Conservation (phyloP, 2,888 invertebrate genomes). For the Liposcelis brunnea region DNA sequence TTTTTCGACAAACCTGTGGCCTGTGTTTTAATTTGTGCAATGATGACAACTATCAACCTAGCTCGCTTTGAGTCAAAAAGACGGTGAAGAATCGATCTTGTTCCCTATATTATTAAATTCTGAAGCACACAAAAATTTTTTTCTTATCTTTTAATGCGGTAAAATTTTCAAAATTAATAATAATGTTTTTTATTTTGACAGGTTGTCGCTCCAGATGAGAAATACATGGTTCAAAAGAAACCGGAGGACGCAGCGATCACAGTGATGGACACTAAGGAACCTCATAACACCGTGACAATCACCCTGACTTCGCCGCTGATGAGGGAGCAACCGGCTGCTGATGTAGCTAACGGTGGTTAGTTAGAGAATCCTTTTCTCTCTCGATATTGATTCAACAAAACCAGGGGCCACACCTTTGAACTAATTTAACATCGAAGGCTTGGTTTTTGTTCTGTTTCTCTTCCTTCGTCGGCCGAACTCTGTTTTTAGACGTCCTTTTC, state of each 20-base stretch:
- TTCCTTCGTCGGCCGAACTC: constrained; percentile 8
- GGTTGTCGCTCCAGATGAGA: constrained; percentile 49
- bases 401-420: constrained; percentile 18
- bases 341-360: constrained; percentile 8
- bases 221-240: constrained; percentile 68
- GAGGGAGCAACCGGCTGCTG: constrained; percentile 39
- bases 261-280: constrained; percentile 55
- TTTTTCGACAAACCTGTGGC: not conserved
- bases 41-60: too few species aligned
- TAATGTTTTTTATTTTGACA: constrained; percentile 18
- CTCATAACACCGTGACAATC: constrained; percentile 55
- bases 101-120: too few species aligned
- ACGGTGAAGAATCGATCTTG: too few species aligned
- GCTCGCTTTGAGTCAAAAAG: too few species aligned
- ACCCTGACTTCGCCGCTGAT: constrained; percentile 85
- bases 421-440: constrained; percentile 19
- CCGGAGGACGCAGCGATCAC: constrained; percentile 71
- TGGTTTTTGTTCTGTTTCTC: constrained; percentile 19
- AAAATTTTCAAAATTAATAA: not conserved
- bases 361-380: not conserved
- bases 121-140: not conserved
- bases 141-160: constrained; percentile 3
- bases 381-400: not conserved
- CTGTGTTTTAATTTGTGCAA: too few species aligned
- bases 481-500: too few species aligned